Conservation (phyloP, 2,888 invertebrate genomes). For the Crepidodera aurea region DNA sequence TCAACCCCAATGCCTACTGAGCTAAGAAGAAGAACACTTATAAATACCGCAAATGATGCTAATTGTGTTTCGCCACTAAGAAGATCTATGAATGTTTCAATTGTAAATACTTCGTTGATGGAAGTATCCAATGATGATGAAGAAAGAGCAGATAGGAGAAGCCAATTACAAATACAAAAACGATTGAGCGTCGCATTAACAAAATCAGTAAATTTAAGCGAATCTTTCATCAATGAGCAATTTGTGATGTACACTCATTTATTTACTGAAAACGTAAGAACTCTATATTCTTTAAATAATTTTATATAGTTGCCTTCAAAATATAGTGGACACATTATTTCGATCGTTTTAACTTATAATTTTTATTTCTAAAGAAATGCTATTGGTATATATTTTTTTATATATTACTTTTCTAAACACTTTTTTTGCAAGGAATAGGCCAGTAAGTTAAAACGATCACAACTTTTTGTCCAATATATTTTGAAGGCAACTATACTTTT, state of each 20-base stretch:
- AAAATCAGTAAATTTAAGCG: constrained; percentile 35
- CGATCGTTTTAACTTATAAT: too few species aligned
- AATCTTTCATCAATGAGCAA: constrained; percentile 70
- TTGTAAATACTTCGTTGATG: constrained; percentile 8
- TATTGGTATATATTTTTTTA: too few species aligned
- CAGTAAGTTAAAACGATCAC: too few species aligned
- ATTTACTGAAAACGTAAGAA: constrained; percentile 79
- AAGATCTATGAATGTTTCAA: constrained; percentile 15
- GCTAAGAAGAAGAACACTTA: constrained; percentile 19
- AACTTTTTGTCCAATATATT: too few species aligned
- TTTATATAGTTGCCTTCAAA: too few species aligned
- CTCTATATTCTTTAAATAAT: not conserved
- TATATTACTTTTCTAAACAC: too few species aligned
- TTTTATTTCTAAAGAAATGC: too few species aligned
- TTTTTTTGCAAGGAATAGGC: too few species aligned
- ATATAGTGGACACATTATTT: too few species aligned
- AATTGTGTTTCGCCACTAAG: constrained; percentile 27
- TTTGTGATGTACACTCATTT: constrained; percentile 79
- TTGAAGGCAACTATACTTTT: too few species aligned
- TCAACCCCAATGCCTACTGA: constrained; percentile 34
- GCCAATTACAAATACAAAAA: constrained; percentile 40
- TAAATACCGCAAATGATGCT: constrained; percentile 16
- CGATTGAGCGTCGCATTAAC: too few species aligned
- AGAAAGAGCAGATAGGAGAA: constrained; percentile 43
- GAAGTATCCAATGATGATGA: constrained; percentile 41